Base-by-base conservation (phyloP, 2,113 vertebrate species). In the Formicarius rufipectus region DNA sequence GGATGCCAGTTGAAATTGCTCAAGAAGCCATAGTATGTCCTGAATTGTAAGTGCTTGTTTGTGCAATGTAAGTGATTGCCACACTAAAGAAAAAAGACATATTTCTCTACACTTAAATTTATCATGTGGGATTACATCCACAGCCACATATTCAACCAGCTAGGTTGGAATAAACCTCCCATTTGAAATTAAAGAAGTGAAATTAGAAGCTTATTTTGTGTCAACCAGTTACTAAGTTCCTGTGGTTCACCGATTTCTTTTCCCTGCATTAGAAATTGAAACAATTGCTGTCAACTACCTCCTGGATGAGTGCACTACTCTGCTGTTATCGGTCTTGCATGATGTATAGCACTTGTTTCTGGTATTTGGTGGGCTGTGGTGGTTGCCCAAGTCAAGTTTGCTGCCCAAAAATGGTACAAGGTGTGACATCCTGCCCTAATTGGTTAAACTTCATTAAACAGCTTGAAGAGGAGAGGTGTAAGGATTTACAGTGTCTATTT, bases 131-230 rank as follows among this genome's bases (percentile, higher is more conserved):
- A 6, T 82, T 78, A 21, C 12, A 11, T 33, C 55, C 4, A 1
- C 28, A 67, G 81, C 71, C 2, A 0, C 6, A 0, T 67, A 37
- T 13, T 58, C 39, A 31, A 4, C 33, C 33, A 24, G 8, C 47
- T 82, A 28, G 17, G 13, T 30, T 30, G 69, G 47, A 45, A 37
- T 84, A 60, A 68, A 79, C 37, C 31, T 78, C 33, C 25, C 0
- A 0, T 74, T 71, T 74, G 76, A 66, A 92, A 79, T 52, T 24
- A 10, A 44, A 52, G 30, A 64, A 81, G 31, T 90, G 40, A 83
- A 77, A 56, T 53, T 47, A 40, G n/a, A 19, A 77, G 23, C 28
- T 84, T 84, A 28, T 50, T 88, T 88, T 52, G 9, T 59, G 53
- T 77, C 45, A 50, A 10, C 5, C 4, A 28, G 24, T 69, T 84